Evolutionary conservation across 2,113 vertebrate genomes (phyloP).

Genomic region (Dasypus novemcinctus): DNA sequence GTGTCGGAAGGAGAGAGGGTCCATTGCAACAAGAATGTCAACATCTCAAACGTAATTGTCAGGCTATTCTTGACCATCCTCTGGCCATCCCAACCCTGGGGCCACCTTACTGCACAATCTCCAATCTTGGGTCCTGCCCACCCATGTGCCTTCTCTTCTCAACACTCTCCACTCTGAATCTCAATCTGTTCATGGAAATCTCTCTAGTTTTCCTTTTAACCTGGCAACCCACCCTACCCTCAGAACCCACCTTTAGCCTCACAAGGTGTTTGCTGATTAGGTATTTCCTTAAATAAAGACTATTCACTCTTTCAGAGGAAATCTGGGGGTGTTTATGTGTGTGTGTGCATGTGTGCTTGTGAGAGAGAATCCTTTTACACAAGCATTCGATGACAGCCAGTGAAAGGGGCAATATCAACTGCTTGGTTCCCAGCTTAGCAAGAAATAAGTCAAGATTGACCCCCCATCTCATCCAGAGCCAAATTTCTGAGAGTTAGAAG

Average conservation of each 20-base stretch:
- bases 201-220: not conserved
- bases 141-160: not conserved
- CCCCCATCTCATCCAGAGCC: not conserved
- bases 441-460: not conserved
- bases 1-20: fast-evolving
- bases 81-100: fast-evolving
- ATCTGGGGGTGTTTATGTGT: not conserved
- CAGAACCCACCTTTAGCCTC: not conserved
- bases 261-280: not conserved
- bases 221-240: not conserved
- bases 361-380: not conserved
- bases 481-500: not conserved
- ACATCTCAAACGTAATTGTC: fast-evolving
- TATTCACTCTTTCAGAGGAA: not conserved
- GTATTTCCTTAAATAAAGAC: not conserved
- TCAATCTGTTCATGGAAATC: not conserved
- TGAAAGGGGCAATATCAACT: not conserved
- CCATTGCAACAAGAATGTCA: fast-evolving
- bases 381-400: not conserved
- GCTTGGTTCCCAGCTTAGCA: not conserved
- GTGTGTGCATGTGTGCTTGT: not conserved
- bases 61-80: not conserved
- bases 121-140: not conserved
- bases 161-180: fast-evolving
- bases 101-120: not conserved